These are phyloP conservation scores for Corynorhinus townsendii DNA, from an alignment of 2,113 vertebrate species.

Conservation along the genomic window DNA sequence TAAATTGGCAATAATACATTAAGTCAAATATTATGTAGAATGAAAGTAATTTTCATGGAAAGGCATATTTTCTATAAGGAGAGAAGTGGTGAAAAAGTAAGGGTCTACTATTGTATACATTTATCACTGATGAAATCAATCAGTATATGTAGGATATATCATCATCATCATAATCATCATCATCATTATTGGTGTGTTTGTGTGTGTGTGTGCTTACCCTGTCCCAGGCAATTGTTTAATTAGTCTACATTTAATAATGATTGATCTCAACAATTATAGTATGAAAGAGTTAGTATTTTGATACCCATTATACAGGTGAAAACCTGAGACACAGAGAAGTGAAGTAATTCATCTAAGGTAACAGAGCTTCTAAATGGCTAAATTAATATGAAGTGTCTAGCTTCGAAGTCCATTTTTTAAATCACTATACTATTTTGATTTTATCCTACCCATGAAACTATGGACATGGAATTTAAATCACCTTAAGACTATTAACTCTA, in stretches of 20 bases:
- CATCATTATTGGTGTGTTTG: no score
- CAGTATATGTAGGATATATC: background rate
- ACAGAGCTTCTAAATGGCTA: background rate
- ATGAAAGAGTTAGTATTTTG: background rate
- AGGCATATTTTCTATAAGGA: background rate
- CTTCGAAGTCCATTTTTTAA: background rate
- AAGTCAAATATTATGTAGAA: background rate
- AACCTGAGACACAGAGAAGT: background rate
- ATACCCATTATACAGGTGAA: background rate
- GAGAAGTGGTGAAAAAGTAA: background rate
- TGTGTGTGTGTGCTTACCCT: background rate
- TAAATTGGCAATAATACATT: background rate
- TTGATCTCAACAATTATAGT: background rate
- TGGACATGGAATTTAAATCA: background rate
- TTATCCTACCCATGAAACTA: background rate
- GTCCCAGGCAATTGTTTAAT: background rate
- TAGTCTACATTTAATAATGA: background rate
- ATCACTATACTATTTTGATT: background rate
- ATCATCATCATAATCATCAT: background rate
- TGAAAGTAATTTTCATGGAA: background rate
- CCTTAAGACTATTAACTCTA: background rate
- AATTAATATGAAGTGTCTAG: background rate
- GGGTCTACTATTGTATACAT: background rate
- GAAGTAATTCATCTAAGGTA: background rate
- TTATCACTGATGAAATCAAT: background rate